Conservation (phyloP, 2,888 invertebrate species). For the Mimumesa dahlbomi region DNA sequence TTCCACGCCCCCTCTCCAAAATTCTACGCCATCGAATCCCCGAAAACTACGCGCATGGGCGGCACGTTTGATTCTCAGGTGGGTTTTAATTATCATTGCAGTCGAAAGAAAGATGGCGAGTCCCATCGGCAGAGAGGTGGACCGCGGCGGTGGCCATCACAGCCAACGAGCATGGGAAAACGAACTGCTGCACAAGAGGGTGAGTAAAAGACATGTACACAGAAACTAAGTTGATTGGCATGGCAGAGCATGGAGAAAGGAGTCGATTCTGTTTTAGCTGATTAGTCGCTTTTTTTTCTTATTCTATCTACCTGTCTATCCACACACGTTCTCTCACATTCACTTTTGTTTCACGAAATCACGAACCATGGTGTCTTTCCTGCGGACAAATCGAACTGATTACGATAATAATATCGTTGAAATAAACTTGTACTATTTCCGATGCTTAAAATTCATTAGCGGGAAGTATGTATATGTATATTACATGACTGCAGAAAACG, state of each 20-base stretch:
- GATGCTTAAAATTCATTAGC: too few relatives aligned
- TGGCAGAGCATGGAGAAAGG: conserved; percentile 62
- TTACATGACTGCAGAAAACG: too few relatives aligned
- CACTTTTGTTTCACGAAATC: neutral
- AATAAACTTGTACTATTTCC: too few relatives aligned
- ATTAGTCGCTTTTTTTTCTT: conserved; percentile 45
- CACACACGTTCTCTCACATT: neutral
- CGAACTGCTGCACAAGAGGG: conserved; percentile 75
- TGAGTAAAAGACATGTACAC: conserved; percentile 66
- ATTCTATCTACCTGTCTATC: neutral
- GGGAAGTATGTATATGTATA: too few relatives aligned
- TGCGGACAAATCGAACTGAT: too few relatives aligned
- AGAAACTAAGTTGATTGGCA: conserved; percentile 61
- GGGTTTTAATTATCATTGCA: too few relatives aligned
- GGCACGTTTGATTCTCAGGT: too few relatives aligned
- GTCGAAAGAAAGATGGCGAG: conserved; percentile 68
- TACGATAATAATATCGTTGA: too few relatives aligned
- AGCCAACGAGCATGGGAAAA: conserved; percentile 65
- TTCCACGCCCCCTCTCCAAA: too few relatives aligned
- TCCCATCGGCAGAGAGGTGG: conserved; percentile 68
- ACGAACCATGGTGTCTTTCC: too few relatives aligned
- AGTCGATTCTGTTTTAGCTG: conserved; percentile 46
- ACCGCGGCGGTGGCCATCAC: conserved; percentile 67
- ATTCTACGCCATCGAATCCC: too few relatives aligned
- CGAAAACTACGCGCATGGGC: too few relatives aligned